phyloP scores from a whole-genome alignment of 2,888 invertebrate species.

The Zonitis immaculata region DNA sequence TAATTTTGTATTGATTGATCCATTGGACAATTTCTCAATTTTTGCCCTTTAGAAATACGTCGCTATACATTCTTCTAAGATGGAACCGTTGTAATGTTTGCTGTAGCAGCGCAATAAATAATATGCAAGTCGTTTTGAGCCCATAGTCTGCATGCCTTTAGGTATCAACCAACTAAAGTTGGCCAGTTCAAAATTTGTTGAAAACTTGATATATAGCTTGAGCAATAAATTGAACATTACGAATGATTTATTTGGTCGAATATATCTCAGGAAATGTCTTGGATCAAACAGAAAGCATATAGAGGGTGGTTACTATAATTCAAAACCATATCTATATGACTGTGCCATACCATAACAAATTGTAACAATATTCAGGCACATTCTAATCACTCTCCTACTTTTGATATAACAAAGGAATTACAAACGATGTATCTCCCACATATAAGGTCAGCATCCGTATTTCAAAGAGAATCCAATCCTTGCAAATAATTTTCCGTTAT shows the following conservation, averaged over 20 bases:
- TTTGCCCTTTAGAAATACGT: too few relatives aligned
- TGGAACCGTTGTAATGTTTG: conserved; percentile 45
- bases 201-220: conserved; percentile 1
- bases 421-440: conserved; percentile 39
- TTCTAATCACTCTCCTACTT: conserved; percentile 38
- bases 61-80: background rate
- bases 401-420: conserved; percentile 49
- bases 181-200: conserved; percentile 25
- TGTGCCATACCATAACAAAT: conserved; percentile 22
- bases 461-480: too few relatives aligned
- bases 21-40: background rate
- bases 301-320: conserved; percentile 49
- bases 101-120: conserved; percentile 50
- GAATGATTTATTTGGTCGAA: conserved; percentile 32
- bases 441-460: conserved; percentile 32
- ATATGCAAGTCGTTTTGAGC: conserved; percentile 51
- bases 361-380: conserved; percentile 22
- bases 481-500: too few relatives aligned
- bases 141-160: conserved; percentile 46
- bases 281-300: conserved; percentile 52
- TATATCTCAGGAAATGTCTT: conserved; percentile 45
- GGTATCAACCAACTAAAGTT: conserved; percentile 44
- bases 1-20: conserved; percentile 20
- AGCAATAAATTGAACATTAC: conserved; percentile 9
- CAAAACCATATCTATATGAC: conserved; percentile 30